Base-by-base conservation (phyloP, 2,113 vertebrate species). In the Motacilla tschutschensis region DNA sequence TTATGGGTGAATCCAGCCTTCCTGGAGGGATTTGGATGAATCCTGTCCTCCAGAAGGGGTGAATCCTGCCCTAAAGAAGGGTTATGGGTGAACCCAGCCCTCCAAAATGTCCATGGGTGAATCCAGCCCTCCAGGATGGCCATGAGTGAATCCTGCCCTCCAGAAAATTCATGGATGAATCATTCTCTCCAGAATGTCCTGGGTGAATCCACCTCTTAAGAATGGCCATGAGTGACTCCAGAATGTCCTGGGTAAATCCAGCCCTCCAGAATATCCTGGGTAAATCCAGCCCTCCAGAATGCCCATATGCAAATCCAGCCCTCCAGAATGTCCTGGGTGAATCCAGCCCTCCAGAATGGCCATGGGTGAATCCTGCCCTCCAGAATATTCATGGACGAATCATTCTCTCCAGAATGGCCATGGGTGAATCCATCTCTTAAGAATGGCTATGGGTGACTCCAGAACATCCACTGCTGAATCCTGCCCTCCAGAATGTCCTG, bases 251-350 rank as follows among this genome's bases (percentile, higher is more conserved):
- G 10, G 4, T 38, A 1, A 26, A 33, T 17, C 50, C 31, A 8
- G 2, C 16, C 29, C 19, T 50, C 14, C 18, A 66, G 18, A 65
- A 47, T 25, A 2, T 9, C 9, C n/a, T 36, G 11, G 8, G 3
- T 47, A 0, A 24, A 50, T 33, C 18, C 17, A 2, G 1, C 13
- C 10, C 20, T 73, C 9, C 44, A 16, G 21, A 64, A 64, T 5
- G 1, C 19, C 4, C 13, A 8, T 57, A 5, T 1, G 3, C 18
- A 0, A 57, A 62, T n/a, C 18, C 25, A 2, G 1, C 26, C 28
- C 8, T 46, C 14, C 53, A 13, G 11, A 60, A 53, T 10, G 3
- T 7, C 17, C 13, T 54, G 51, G 11, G 3, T n/a, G 2, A 20
- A 7, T 50, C 26, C 19, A 22, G 19, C 26, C 26, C 48, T 50